Evolutionary conservation across 2,797 vertebrate species (phyloP), one percentile per base, ranked within the genome.

Genomic region (Lates japonicus): DNA sequence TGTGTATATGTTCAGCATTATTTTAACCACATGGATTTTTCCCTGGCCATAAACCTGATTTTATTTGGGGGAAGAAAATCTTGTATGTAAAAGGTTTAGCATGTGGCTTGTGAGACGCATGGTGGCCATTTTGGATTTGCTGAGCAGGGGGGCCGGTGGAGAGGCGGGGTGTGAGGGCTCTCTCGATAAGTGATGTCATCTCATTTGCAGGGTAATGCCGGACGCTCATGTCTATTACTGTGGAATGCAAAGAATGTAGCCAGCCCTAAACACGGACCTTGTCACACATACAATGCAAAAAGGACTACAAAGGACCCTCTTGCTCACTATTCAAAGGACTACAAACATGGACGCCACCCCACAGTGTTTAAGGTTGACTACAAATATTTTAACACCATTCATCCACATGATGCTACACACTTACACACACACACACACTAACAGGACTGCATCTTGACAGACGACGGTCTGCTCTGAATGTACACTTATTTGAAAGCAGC

Each of bases 191-290:
- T 96, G 93, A 95, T 96, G 94, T 96, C 94, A 95, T 96, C 95
- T 96, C 94, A 95, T 96, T 96, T 92, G 92, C 95, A 96, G 95
- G 95, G 95, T 95, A 96, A 93, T 96, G 95, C 93, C 95, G 95
- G 95, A 96, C 90, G 94, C 95, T 95, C 96, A 96, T 96, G 95
- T 96, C 95, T 95, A 95, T 96, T 96, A 96, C 96, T 95, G 95
- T 96, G 96, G 96, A 96, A 95, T 96, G 95, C 96, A 96, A 95
- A 96, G 96, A 96, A 96, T 96, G 96, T 96, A 96, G 96, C 95
- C 95, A 95, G 94, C 95, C 95, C 94, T 95, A 95, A 95, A 96
- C 94, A 95, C 90, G 94, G 95, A 96, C 94, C 91, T 93, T 94
- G 92, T 93, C 94, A 94, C 89, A 94, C 92, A 93, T 74, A 93